These are phyloP conservation scores for Nanorana parkeri DNA, from an alignment of 2,113 vertebrate species.

Conservation along the genomic window DNA sequence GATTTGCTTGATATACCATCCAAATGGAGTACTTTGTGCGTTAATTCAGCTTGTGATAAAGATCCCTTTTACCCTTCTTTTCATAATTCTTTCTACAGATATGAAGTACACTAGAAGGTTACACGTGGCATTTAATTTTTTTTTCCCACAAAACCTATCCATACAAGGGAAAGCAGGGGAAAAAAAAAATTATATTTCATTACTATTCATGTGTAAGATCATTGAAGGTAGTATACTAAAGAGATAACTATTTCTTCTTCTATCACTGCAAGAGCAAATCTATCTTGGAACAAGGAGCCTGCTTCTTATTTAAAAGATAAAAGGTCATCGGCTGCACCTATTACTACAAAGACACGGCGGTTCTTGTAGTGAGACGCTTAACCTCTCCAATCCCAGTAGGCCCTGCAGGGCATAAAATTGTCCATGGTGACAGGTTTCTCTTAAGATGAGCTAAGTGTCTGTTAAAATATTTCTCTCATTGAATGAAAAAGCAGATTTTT, in stretches of 20 bases:
- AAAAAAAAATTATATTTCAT: slow-evolving; percentile 91
- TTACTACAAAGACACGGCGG: slow-evolving; percentile 76
- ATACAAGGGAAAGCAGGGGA: slow-evolving; percentile 69
- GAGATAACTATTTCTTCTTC: slow-evolving; percentile 89
- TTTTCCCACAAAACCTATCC: slow-evolving; percentile 81
- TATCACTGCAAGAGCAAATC: slow-evolving; percentile 87
- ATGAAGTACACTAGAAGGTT: slow-evolving; percentile 99
- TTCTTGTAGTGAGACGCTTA: slow-evolving; percentile 57
- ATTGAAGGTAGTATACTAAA: slow-evolving; percentile 87
- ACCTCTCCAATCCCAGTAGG: slow-evolving; percentile 30
- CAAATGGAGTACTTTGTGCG: slow-evolving; percentile 99
- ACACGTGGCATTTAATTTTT: slow-evolving; percentile 96
- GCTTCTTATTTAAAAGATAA: slow-evolving; percentile 94
- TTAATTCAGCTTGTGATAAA: slow-evolving; percentile 99
- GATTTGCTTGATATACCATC: slow-evolving; percentile 99
- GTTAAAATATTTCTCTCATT: neutral
- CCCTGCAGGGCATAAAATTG: neutral
- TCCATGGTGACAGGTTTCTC: neutral
- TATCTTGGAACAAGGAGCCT: slow-evolving; percentile 89
- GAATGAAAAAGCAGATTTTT: neutral
- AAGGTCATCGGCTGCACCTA: slow-evolving; percentile 91
- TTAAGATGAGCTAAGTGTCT: neutral
- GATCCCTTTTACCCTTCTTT: slow-evolving; percentile 98
- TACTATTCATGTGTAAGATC: slow-evolving; percentile 96
- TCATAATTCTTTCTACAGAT: slow-evolving; percentile 98